Evolutionary conservation across 1,140 invertebrate genomes (phyloP).

Genomic region (Thereuonema tuberculata): DNA sequence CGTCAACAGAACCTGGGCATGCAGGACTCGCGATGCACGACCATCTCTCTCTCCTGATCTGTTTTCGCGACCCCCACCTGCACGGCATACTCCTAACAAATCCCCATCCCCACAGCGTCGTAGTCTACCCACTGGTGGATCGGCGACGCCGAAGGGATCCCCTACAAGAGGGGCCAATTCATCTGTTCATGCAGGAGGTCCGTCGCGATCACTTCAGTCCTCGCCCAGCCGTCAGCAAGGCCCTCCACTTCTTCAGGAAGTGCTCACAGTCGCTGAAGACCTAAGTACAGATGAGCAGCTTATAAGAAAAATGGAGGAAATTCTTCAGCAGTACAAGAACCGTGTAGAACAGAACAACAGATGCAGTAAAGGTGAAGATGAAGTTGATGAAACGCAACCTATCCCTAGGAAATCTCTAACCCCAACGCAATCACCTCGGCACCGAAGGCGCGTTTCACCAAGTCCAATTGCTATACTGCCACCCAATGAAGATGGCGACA

Average conservation of each 20-base stretch:
- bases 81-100: neutral
- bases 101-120: neutral
- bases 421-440: neutral
- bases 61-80: neutral
- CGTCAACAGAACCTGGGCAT: neutral
- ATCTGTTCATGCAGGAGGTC: too few species aligned
- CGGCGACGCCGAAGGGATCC: neutral
- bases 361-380: too few species aligned
- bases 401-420: too few species aligned
- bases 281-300: neutral
- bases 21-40: neutral
- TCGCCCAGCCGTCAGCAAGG: neutral
- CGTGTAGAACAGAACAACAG: neutral
- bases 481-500: neutral
- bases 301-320: neutral
- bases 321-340: neutral
- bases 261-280: neutral
- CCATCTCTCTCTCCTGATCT: neutral
- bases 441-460: neutral
- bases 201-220: neutral
- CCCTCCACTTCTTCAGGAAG: neutral
- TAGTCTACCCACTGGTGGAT: neutral
- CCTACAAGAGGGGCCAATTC: too few species aligned
- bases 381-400: too few species aligned
- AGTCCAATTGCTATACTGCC: neutral